Percentiles rank a stretch among this genome's conserved stretches.
phyloP scores from a whole-genome alignment of 2,888 invertebrate species.

The Cephus runcator region DNA sequence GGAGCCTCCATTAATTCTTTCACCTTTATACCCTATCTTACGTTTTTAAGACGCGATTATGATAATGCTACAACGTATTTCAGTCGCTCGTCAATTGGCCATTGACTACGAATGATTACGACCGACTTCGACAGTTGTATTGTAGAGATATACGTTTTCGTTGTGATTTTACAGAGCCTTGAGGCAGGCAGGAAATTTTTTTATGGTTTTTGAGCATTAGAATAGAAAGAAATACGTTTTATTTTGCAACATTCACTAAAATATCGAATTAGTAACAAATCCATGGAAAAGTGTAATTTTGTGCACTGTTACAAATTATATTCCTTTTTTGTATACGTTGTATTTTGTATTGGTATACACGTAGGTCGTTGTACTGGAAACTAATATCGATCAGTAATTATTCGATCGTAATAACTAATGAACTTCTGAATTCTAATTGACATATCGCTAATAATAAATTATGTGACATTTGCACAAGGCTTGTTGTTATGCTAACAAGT shows the following conservation, averaged over 20 bases:
- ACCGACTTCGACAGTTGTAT: neutral
- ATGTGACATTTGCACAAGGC: too few species aligned
- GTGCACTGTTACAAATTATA: too few species aligned
- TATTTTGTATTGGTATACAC: too few species aligned
- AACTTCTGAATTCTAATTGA: too few species aligned
- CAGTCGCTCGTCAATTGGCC: constrained; percentile 9
- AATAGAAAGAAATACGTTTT: neutral
- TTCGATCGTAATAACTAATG: too few species aligned
- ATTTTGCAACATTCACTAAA: neutral
- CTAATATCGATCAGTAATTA: too few species aligned
- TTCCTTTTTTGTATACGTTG: too few species aligned
- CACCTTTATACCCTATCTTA: neutral
- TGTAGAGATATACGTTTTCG: neutral
- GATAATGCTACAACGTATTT: constrained; percentile 46
- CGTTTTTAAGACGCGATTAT: constrained; percentile 42
- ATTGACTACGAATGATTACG: constrained; percentile 27
- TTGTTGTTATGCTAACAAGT: too few species aligned
- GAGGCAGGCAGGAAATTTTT: neutral
- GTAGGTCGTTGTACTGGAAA: too few species aligned
- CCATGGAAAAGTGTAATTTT: too few species aligned
- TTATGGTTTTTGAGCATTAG: neutral
- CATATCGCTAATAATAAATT: too few species aligned
- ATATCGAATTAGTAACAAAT: too few species aligned
- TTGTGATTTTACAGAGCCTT: neutral
- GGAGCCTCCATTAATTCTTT: neutral